Conservation (phyloP, 2,888 invertebrate genomes). For the Palloptera scutellata region DNA sequence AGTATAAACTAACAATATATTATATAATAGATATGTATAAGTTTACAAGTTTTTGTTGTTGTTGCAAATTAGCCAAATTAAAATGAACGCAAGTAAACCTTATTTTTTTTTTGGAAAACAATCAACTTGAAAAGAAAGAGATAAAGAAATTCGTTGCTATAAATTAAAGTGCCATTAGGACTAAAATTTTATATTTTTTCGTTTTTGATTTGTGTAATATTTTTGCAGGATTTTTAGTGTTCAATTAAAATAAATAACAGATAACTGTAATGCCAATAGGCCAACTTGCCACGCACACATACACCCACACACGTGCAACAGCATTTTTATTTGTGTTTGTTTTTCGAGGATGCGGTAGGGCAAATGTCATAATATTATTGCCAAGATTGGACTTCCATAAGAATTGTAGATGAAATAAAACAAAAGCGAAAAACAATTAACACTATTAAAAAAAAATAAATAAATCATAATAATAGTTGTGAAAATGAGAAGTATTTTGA, state of each 20-base stretch:
- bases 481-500: conserved; percentile 3
- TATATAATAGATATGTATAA: conserved; percentile 37
- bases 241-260: no score
- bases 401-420: conserved; percentile 30
- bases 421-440: conserved; percentile 26
- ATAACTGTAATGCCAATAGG: no score
- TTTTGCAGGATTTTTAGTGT: no score
- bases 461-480: not conserved
- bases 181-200: conserved; percentile 36
- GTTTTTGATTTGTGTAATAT: no score
- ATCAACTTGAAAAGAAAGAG: conserved; percentile 10
- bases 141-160: conserved; percentile 31
- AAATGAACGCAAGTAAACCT: not conserved
- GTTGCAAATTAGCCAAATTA: conserved; percentile 53
- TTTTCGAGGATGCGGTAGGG: no score
- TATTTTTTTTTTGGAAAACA: conserved; percentile 10
- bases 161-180: conserved; percentile 54
- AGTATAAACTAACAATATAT: no score
- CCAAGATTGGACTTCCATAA: conserved; percentile 39
- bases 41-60: conserved; percentile 52
- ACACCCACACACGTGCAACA: no score
- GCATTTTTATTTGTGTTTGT: no score
- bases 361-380: no score
- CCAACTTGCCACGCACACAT: no score
- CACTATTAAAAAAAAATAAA: not conserved